These are phyloP conservation scores for Microtus agrestis DNA, from an alignment of 2,797 vertebrate genomes.

Conservation along the genomic window DNA sequence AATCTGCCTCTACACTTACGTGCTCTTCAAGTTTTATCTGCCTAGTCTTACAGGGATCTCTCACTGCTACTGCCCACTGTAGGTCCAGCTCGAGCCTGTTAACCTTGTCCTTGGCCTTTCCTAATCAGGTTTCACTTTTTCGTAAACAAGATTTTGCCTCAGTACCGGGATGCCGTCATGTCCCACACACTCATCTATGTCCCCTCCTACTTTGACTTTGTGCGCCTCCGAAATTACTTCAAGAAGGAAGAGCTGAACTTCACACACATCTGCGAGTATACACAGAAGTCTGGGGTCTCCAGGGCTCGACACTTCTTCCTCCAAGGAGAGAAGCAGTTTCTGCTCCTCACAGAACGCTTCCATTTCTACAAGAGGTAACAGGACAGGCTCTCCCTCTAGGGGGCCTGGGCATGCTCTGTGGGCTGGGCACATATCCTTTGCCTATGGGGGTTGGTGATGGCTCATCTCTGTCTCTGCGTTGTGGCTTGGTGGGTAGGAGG, in stretches of 20 bases:
- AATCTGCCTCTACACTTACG: not conserved
- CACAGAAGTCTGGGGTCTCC: slow-evolving; percentile 91
- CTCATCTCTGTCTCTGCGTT: not conserved
- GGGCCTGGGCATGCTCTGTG: not conserved
- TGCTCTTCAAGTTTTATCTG: not conserved
- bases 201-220: slow-evolving; percentile 97
- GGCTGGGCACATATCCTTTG: too few relatives aligned
- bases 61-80: not conserved
- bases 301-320: slow-evolving; percentile 94
- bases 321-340: slow-evolving; percentile 94
- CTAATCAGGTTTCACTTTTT: slow-evolving; percentile 94
- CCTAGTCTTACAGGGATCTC: not conserved
- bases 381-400: not conserved
- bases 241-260: slow-evolving; percentile 95
- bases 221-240: slow-evolving; percentile 96
- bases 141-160: slow-evolving; percentile 93
- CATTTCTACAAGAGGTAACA: slow-evolving; percentile 98
- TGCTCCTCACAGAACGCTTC: slow-evolving; percentile 97
- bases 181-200: slow-evolving; percentile 96
- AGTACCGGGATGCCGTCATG: slow-evolving; percentile 97
- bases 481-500: not conserved
- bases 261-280: slow-evolving; percentile 94
- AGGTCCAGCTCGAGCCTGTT: not conserved
- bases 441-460: not conserved
- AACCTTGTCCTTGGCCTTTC: slow-evolving; percentile 50